These are phyloP conservation scores for Chrysogorgia sp. DNA, from an alignment of 92 coral and sea anemone species.

Conservation along the genomic window DNA sequence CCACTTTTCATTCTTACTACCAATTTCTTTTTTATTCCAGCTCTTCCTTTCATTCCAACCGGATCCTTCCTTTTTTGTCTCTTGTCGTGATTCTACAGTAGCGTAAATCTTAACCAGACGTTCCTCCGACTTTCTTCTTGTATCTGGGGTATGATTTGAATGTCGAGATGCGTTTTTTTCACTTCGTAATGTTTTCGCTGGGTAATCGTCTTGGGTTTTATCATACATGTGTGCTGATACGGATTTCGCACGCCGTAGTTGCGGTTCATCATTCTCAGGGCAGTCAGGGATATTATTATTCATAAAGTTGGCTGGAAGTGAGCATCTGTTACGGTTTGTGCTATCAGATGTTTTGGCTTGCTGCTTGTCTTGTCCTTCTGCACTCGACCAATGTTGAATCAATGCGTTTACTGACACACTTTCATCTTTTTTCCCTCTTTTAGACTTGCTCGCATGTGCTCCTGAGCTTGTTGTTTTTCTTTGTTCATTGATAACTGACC, in stretches of 20 bases:
- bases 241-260: constrained; percentile 23
- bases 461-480: not conserved
- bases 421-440: constrained; percentile 4
- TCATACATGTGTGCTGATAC: not conserved
- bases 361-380: not conserved
- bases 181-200: not conserved
- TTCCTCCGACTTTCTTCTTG: constrained; percentile 11
- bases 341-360: not conserved
- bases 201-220: not conserved
- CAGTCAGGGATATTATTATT: not conserved
- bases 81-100: not conserved
- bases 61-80: not conserved
- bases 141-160: not conserved
- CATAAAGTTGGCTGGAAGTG: constrained; percentile 20
- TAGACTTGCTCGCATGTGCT: not conserved
- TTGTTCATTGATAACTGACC: not conserved
- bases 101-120: constrained; percentile 1
- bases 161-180: not conserved
- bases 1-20: not conserved
- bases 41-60: not conserved
- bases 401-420: constrained; percentile 22
- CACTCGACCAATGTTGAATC: constrained; percentile 30
- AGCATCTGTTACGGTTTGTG: constrained; percentile 2
- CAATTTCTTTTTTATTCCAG: not conserved
- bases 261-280: not conserved